A percentile compares a stretch with the other conserved stretches of the same genome.
Evolutionary conservation across 2,113 vertebrate species (phyloP).

Genomic region (Ahaetulla prasina): DNA sequence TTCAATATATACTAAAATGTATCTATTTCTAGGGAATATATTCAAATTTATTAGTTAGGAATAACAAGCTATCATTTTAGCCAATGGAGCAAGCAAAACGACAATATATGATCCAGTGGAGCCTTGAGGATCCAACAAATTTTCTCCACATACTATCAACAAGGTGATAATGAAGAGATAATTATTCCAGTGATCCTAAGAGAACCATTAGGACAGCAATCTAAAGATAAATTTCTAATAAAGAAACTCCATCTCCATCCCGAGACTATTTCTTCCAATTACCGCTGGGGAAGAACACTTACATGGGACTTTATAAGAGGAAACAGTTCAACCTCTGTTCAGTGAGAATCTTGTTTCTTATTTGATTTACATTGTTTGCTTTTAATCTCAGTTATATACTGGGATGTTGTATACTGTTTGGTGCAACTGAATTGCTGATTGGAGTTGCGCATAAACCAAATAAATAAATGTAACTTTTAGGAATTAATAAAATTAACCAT

Average conservation of each 20-base stretch:
- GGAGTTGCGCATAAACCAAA: neutral
- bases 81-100: neutral
- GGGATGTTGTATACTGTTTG: neutral
- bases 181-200: neutral
- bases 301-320: neutral
- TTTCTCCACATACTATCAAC: neutral
- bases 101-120: neutral
- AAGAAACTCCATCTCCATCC: neutral
- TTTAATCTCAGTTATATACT: neutral
- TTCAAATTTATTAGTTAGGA: neutral
- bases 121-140: neutral
- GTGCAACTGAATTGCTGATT: neutral
- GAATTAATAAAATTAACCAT: neutral
- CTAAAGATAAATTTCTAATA: neutral
- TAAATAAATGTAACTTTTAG: neutral
- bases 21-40: neutral
- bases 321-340: neutral
- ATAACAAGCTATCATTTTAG: neutral
- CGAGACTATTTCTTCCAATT: neutral
- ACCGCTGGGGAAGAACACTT: neutral
- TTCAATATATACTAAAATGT: neutral
- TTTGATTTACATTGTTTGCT: neutral
- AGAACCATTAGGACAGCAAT: neutral
- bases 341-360: neutral
- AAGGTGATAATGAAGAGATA: neutral